Base-by-base conservation (phyloP, 2,797 vertebrate species). In the Centroberyx gerrardi region DNA sequence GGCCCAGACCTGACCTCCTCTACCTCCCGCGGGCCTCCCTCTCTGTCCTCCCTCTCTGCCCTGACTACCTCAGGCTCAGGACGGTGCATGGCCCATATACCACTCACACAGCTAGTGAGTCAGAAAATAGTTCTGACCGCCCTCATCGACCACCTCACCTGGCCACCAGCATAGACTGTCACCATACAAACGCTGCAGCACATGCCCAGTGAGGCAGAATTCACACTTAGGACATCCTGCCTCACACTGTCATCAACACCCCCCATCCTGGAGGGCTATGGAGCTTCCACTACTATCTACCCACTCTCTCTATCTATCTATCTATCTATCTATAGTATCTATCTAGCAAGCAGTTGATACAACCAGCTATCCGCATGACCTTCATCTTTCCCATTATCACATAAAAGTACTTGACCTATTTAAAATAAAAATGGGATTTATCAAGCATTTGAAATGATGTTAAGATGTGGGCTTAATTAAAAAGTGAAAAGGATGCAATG, bases 11-110 rank as follows among this genome's bases (percentile, higher is more conserved):
- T 71, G 66, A 80, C 55, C 68, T 62, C 28, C 12, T 61, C 27
- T 22, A 33, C 44, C 29, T 54, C 48, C 9, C n/a, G 44, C 8
- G 5, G 2, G 28, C 52, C n/a, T 59, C 14, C 40, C 62, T 59
- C 15, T 76, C 14, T 40, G 12, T 61, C 60, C 72, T 82, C 14
- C 40, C 62, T 74, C 54, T n/a, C 54, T 52, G 66, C 29, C 59
- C 15, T 73, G 62, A 53, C 49, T 18, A 74, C 54, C 22, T 66
- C 44, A 42, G 59, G 5, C 14, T 29, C 28, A 56, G 28, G 48
- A 31, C 48, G 52, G 17, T n/a, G 17, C 36, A 56, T 18, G 14
- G 22, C 55, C 8, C 54, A 62, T 40, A 59, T 52, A 15, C 40
- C 54, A 63, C 9, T 65, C 56, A 13, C 36, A 65, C 12, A 59